Evolutionary conservation across 2,113 vertebrate species (phyloP).

Genomic region (Dromas ardeola): DNA sequence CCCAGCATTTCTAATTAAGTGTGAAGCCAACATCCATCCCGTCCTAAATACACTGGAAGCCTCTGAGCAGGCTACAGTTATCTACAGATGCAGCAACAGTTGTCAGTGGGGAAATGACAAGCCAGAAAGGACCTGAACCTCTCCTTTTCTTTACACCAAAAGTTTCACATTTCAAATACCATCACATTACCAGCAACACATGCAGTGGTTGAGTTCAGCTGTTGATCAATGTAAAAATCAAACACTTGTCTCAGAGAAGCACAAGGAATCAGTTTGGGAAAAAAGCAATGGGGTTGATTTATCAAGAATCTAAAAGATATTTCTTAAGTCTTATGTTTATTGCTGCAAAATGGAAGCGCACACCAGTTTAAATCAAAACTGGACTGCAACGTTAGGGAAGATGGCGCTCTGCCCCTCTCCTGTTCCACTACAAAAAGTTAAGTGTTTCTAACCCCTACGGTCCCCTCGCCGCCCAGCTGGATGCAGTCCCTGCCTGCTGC

Average conservation of each 20-base stretch:
- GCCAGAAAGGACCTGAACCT: not conserved
- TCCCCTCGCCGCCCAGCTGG: accelerated
- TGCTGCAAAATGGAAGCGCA: not conserved
- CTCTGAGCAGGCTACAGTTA: not conserved
- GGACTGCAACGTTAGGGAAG: not conserved
- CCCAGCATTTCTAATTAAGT: not conserved
- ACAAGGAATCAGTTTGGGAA: not conserved
- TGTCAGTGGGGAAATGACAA: not conserved
- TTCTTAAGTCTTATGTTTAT: not conserved
- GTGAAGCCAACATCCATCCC: slow-evolving; percentile 27
- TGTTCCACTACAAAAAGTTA: not conserved
- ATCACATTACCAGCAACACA: not conserved
- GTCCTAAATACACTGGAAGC: not conserved
- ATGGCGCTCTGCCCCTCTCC: not conserved
- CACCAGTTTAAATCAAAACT: not conserved
- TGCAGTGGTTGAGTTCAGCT: not conserved
- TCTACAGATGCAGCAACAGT: not conserved
- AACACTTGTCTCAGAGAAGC: not conserved
- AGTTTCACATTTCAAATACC: not conserved
- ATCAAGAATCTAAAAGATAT: not conserved
- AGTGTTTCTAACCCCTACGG: not conserved
- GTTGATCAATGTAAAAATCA: not conserved
- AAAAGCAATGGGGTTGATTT: not conserved
- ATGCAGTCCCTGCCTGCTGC: not conserved
- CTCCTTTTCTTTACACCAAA: not conserved